Percentiles rank a stretch among this genome's conserved stretches.
phyloP scores from a whole-genome alignment of 1,140 invertebrate species.

The Drosophila pachea region DNA sequence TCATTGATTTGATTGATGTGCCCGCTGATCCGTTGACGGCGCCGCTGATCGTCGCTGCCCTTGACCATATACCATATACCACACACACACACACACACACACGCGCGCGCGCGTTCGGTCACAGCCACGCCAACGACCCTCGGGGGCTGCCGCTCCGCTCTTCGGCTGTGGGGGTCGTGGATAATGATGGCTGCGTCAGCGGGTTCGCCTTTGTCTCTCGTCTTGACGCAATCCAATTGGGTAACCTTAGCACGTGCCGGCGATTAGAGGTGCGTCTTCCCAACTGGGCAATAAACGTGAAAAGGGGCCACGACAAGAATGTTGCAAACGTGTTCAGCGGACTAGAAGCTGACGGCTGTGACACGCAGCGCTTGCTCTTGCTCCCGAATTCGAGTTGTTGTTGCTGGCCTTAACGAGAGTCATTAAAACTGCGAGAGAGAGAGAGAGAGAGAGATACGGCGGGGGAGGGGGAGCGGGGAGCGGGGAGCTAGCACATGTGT shows the following conservation, averaged over 20 bases:
- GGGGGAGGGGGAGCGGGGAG: too few relatives aligned
- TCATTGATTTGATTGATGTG: slow-evolving; percentile 73
- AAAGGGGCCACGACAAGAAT: not conserved
- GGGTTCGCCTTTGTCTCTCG: slow-evolving; percentile 46
- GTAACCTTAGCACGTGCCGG: slow-evolving; percentile 71
- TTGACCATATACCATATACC: slow-evolving; percentile 60
- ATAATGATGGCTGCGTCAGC: slow-evolving; percentile 57
- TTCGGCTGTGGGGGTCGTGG: slow-evolving; percentile 34
- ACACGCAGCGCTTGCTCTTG: too few relatives aligned
- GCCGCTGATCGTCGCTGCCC: slow-evolving; percentile 46
- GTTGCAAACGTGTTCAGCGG: too few relatives aligned
- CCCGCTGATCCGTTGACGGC: slow-evolving; percentile 64
- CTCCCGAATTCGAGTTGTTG: too few relatives aligned
- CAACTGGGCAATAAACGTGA: slow-evolving; percentile 10
- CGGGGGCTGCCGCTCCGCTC: slow-evolving; percentile 39
- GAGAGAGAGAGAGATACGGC: too few relatives aligned
- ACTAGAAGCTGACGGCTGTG: slow-evolving; percentile 1
- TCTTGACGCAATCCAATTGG: slow-evolving; percentile 37
- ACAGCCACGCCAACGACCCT: slow-evolving; percentile 68
- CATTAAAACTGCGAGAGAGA: too few relatives aligned
- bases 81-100: slow-evolving; percentile 27
- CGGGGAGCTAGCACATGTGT: too few relatives aligned
- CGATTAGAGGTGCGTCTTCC: slow-evolving; percentile 61
- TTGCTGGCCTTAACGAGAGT: not conserved
- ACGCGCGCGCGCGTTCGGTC: slow-evolving; percentile 35